Base-by-base conservation (phyloP, 2,797 vertebrate genomes). In the Ciconia nigra region DNA sequence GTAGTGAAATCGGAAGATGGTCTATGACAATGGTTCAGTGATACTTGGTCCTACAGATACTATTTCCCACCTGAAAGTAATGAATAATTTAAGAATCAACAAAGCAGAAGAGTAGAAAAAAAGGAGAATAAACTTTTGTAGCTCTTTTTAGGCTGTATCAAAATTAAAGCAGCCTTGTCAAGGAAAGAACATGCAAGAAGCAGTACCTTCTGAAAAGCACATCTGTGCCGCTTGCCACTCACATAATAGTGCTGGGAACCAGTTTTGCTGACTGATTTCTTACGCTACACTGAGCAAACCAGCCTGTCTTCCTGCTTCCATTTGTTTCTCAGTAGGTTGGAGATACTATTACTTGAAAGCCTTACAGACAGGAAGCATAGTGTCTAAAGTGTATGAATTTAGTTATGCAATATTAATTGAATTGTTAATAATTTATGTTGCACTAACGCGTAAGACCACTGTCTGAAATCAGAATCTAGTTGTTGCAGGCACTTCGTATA, bases 371-470 rank as follows among this genome's bases (percentile, higher is more conserved):
- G 79, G 52, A 94, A 91, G 42, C 13, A 70, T 11, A 1, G 1
- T 54, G 31, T 59, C 47, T 63, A 26, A 91, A 94, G 35, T 25
- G 20, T 57, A 88, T 41, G 5, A 63, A 71, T 78, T 70, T 47
- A 89, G 39, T 63, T 70, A 91, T 83, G 39, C 31, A 94, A 80
- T 89, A 83, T 88, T 94, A 57, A 93, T 69, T 58, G 46, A 31
- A 66, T 47, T 87, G 66, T 91, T 46, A 92, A 93, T 77, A 87
- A 94, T 95, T 91, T 57, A 91, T 31, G 67, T 17, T 55, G 66
- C 67, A 62, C 35, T 79, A 76, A 51, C 21, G 73, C 47, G 41
- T 11, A 51, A 17, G 35, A 52, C 8, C 24, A 89, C 35, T 6
- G 2, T 31, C 44, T 93, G 91, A 81, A 88, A 87, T 74, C n/a